Evolutionary conservation across 2,797 vertebrate genomes (phyloP).

Genomic region (Rhynchotus rufescens): DNA sequence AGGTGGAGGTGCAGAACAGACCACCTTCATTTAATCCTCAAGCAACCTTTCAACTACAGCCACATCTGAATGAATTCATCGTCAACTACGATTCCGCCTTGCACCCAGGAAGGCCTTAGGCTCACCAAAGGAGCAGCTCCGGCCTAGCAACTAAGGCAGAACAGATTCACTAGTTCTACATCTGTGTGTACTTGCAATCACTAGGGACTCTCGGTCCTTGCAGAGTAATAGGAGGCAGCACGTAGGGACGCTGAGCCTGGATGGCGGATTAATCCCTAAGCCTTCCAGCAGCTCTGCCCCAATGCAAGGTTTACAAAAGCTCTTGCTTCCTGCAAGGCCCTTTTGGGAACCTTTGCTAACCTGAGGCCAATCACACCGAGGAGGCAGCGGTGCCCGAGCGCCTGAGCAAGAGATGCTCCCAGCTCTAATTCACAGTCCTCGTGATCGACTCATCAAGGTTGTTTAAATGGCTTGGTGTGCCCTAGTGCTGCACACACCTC

Average conservation of each 20-base stretch:
- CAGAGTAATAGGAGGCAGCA: neutral
- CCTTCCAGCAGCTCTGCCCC: neutral
- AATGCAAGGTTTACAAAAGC: neutral
- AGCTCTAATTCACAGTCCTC: neutral
- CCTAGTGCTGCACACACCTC: slow-evolving; percentile 20
- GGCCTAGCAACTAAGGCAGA: rapidly evolving
- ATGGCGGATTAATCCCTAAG: neutral
- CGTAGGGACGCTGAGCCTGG: neutral
- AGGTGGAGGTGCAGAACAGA: neutral
- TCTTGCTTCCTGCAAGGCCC: neutral
- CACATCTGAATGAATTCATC: neutral
- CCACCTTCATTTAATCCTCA: neutral
- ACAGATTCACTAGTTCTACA: neutral
- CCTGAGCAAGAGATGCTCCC: slow-evolving; percentile 14
- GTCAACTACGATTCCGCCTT: neutral
- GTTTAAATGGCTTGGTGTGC: slow-evolving; percentile 14
- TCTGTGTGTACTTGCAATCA: neutral
- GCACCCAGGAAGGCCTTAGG: neutral
- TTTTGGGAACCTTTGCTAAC: slow-evolving; percentile 6
- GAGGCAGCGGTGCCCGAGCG: neutral
- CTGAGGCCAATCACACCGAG: neutral
- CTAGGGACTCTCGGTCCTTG: neutral
- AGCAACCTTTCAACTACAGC: neutral
- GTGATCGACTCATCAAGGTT: slow-evolving; percentile 6
- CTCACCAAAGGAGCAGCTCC: neutral